Conservation (phyloP, 2,888 invertebrate genomes). For the Sarcophaga variegata region DNA sequence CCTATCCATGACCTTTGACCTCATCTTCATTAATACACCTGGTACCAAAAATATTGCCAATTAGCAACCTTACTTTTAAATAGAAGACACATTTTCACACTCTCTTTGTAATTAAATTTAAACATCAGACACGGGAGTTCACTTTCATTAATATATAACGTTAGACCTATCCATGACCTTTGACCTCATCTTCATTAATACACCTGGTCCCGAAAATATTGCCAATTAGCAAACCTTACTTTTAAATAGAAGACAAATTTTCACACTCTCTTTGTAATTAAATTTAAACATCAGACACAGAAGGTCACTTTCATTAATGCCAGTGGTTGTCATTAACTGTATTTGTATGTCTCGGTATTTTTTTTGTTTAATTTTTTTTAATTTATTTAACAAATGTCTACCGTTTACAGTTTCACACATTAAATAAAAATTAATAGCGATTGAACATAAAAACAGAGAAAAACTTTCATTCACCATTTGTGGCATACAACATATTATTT, state of each 20-base stretch:
- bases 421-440: constrained; percentile 12
- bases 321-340: constrained; percentile 35
- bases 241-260: too few relatives aligned
- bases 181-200: too few relatives aligned
- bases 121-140: background rate
- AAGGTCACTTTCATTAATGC: constrained; percentile 40
- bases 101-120: background rate
- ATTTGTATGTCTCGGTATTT: background rate
- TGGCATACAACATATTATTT: constrained; percentile 39
- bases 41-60: too few relatives aligned
- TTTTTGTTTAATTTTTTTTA: background rate
- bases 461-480: constrained; percentile 66
- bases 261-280: background rate
- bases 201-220: too few relatives aligned
- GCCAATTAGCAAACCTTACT: too few relatives aligned
- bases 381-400: constrained; percentile 29
- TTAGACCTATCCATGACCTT: too few relatives aligned
- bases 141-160: constrained; percentile 37
- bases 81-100: background rate
- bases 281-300: background rate
- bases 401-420: constrained; percentile 52
- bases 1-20: too few relatives aligned
- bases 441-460: constrained; percentile 26
- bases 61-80: too few relatives aligned
- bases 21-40: too few relatives aligned